Evolutionary conservation across 30 jellyfish, hydroid and myxozoan species (phyloP), one percentile per base, ranked within the genome.

Genomic region (Aurelia sp.): DNA sequence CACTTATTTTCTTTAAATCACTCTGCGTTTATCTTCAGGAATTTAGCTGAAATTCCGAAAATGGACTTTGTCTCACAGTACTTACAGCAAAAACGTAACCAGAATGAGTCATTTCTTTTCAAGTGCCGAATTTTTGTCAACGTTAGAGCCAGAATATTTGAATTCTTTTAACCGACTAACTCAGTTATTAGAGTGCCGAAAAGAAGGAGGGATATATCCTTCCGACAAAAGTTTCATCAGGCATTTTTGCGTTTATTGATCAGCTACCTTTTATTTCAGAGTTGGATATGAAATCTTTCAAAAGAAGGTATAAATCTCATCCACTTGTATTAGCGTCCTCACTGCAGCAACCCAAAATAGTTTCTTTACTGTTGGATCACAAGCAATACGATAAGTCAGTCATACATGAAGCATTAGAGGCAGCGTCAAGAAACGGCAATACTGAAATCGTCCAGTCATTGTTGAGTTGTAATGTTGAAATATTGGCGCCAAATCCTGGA

Each of bases 281-380:
- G 13, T 52, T 86, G 50, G 96, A 74, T 40, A 9, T 65, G 62
- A 66, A 76, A 17, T 55, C 44, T 19, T 76, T 86, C 48, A 66
- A 72, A 40, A 67, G 77, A 35, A 55, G 50, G 12, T 73, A 71
- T 41, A 85, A 78, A 4, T 31, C 65, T 47, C 89, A 86, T 30
- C 95, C 95, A 13, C 3, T 86, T 1, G 89, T 75, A 3, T 0
- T 65, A 15, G 95, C 95, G 3, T 47, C 84, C 67, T 37, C 84
- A 5, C 59, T 86, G 64, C 62, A 76, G 60, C 95, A 86, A 78
- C n/a, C 78, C 12, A 62, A 66, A 37, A 67, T 86, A 19, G 95
- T 75, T 18, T 5, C 83, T 0, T 70, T 86, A 62, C 20, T 86
- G 44, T 40, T 86, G 62, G 78, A 74, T 23, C 95, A 86, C 66